A percentile compares a stretch with the other conserved stretches of the same genome.
Evolutionary conservation across 2,113 vertebrate species (phyloP).

Genomic region (Cyprinodon tularosa): DNA sequence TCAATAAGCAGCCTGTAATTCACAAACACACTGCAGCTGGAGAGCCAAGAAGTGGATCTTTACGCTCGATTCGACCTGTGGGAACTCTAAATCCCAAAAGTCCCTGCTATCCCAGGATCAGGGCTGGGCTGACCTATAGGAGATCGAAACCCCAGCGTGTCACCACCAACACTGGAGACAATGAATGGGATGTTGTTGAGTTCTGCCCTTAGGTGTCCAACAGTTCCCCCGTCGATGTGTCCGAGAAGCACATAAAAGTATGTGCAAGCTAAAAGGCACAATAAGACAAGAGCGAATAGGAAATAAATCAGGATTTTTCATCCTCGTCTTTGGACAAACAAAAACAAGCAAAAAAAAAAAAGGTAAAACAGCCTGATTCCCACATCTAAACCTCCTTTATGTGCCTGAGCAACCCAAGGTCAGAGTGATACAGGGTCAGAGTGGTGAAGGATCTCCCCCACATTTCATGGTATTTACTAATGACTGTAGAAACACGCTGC

Average conservation of each 20-base stretch:
- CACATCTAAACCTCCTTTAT: background rate
- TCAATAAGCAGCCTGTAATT: slow-evolving; percentile 45
- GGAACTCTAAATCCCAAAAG: slow-evolving; percentile 61
- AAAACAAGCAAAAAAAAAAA: background rate
- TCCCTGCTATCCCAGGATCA: slow-evolving; percentile 30
- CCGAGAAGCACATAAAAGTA: background rate
- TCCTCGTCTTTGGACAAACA: background rate
- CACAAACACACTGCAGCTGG: slow-evolving; percentile 5
- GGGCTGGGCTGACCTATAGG: slow-evolving; percentile 48
- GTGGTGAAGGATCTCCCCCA: background rate
- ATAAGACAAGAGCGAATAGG: background rate
- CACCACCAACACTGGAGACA: slow-evolving; percentile 37
- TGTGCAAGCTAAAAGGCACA: background rate
- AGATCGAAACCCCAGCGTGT: slow-evolving; percentile 50
- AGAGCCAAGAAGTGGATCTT: slow-evolving; percentile 24
- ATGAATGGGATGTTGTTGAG: slow-evolving; percentile 34
- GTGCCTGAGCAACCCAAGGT: background rate
- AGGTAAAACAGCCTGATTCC: background rate
- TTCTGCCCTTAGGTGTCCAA: slow-evolving; percentile 15
- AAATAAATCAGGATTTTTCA: background rate
- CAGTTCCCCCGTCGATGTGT: background rate
- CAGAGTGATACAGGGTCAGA: background rate
- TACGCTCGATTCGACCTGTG: slow-evolving; percentile 6
- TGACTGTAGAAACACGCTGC: no score
- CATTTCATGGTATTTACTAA: no score